Conservation (phyloP, 2,797 vertebrate species). For the Pygocentrus nattereri region DNA sequence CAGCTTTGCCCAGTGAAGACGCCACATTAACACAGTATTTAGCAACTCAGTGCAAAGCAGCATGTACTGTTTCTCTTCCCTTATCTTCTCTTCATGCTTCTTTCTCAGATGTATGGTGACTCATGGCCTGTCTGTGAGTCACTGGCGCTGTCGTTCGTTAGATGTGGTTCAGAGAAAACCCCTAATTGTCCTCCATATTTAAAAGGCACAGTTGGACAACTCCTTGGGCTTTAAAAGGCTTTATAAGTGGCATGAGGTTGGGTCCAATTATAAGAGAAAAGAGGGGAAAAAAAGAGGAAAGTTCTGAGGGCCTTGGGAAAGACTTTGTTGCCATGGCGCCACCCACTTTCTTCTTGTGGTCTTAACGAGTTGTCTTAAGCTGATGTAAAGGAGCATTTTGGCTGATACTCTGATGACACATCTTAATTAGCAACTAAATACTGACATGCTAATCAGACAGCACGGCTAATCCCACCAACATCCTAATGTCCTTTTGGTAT, state of each 20-base stretch:
- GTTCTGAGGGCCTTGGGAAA: slow-evolving; percentile 28
- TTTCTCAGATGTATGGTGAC: slow-evolving; percentile 31
- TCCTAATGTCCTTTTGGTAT: background rate
- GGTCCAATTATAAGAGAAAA: slow-evolving; percentile 40
- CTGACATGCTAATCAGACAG: slow-evolving; percentile 40
- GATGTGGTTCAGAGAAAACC: slow-evolving; percentile 38
- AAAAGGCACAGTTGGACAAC: slow-evolving; percentile 55
- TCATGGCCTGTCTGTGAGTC: slow-evolving; percentile 55
- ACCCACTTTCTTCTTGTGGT: slow-evolving; percentile 16
- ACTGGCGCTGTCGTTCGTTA: slow-evolving; percentile 51
- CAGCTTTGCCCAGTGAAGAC: background rate
- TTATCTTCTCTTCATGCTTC: background rate
- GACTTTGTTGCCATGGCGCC: slow-evolving; percentile 58
- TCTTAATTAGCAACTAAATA: slow-evolving; percentile 46
- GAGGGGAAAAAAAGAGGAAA: slow-evolving; percentile 22
- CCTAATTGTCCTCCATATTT: slow-evolving; percentile 58
- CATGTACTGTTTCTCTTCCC: slow-evolving; percentile 3
- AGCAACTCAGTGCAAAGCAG: background rate
- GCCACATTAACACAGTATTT: background rate
- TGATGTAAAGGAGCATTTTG: slow-evolving; percentile 12
- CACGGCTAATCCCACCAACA: slow-evolving; percentile 27
- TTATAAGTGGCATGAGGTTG: slow-evolving; percentile 53
- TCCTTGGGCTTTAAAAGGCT: slow-evolving; percentile 53
- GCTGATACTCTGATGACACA: slow-evolving; percentile 18
- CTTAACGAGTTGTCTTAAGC: slow-evolving; percentile 41